Evolutionary conservation across 2,797 vertebrate genomes (phyloP).

Genomic region (Anniella stebbinsi): DNA sequence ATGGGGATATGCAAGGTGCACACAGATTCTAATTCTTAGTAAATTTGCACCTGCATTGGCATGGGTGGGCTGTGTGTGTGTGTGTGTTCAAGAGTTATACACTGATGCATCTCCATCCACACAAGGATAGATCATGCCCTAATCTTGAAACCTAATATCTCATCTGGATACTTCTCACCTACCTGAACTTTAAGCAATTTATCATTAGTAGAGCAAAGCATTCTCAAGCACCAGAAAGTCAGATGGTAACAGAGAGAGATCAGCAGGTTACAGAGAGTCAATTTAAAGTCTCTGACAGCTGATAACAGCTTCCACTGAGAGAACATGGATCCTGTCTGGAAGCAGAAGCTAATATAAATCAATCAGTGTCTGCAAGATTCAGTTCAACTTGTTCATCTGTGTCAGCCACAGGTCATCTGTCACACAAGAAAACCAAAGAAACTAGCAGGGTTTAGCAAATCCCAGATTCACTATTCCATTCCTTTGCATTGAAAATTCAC

Average conservation of each 20-base stretch:
- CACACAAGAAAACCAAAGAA: slow-evolving; percentile 53
- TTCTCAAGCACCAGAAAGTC: background rate
- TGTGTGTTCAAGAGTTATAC: background rate
- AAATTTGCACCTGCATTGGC: background rate
- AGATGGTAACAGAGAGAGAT: background rate
- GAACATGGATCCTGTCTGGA: slow-evolving; percentile 53
- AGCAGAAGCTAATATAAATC: slow-evolving; percentile 60
- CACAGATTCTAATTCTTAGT: background rate
- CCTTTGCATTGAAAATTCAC: background rate
- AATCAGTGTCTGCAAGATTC: slow-evolving; percentile 35
- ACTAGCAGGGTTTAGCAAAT: slow-evolving; percentile 42
- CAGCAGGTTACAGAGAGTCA: background rate
- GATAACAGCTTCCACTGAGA: slow-evolving; percentile 46
- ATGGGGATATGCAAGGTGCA: background rate
- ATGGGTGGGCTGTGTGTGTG: background rate
- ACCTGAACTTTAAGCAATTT: background rate
- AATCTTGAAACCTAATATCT: background rate
- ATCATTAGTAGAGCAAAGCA: background rate
- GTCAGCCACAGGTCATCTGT: background rate
- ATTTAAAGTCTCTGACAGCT: background rate
- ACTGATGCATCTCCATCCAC: background rate
- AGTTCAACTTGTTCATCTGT: background rate
- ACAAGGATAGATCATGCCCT: background rate
- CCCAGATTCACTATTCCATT: background rate
- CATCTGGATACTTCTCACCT: background rate